Evolutionary conservation across 2,888 invertebrate species (phyloP).

Genomic region (Scaptomyza polygonia): DNA sequence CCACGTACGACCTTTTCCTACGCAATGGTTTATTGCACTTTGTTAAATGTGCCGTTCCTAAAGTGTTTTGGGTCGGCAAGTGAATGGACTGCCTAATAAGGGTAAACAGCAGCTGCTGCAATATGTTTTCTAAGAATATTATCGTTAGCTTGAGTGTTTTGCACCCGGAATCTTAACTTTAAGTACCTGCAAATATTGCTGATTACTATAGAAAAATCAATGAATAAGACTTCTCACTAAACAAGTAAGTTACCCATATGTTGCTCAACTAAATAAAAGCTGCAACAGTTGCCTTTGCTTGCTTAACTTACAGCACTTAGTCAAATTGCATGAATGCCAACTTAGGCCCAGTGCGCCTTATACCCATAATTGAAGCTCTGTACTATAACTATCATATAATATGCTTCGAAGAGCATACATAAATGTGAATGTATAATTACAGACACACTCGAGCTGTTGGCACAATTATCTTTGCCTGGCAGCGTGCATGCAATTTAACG

Average conservation of each 20-base stretch:
- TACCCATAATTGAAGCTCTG: conserved; percentile 22
- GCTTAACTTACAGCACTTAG: background rate
- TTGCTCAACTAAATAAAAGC: background rate
- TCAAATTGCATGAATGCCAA: background rate
- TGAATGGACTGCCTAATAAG: conserved; percentile 33
- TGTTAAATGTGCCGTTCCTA: conserved; percentile 41
- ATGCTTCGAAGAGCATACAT: conserved; percentile 7
- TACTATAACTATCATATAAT: background rate
- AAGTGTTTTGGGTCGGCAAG: conserved; percentile 32
- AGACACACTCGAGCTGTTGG: background rate
- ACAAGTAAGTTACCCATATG: background rate
- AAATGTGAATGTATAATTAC: conserved; percentile 9
- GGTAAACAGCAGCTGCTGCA: background rate
- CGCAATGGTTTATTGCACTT: conserved; percentile 54
- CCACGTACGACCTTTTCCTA: conserved; percentile 19
- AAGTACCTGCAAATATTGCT: background rate
- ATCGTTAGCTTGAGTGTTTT: conserved; percentile 5
- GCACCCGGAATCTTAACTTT: background rate
- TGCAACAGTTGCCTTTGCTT: background rate
- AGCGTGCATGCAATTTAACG: conserved; percentile 19
- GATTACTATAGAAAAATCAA: background rate
- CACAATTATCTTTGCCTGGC: conserved; percentile 1
- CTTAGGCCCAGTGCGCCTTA: background rate
- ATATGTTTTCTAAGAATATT: background rate
- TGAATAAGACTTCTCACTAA: background rate